Conservation (phyloP, 1,140 invertebrate genomes). For the Pogonomyrmex barbatus region DNA sequence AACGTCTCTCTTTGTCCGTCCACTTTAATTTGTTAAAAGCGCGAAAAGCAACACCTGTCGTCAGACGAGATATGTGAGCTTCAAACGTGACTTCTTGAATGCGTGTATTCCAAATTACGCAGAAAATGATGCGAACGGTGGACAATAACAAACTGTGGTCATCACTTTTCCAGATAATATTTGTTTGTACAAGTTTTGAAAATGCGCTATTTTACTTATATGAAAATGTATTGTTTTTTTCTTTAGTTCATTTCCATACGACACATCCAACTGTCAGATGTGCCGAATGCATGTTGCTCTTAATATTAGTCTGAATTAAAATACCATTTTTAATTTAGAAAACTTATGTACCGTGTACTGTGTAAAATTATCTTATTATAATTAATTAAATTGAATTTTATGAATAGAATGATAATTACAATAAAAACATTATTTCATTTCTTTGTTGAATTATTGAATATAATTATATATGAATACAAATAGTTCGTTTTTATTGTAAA, state of each 20-base stretch:
- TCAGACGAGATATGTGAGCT: slow-evolving; percentile 32
- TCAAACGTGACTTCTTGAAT: slow-evolving; percentile 50
- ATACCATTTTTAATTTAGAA: background rate
- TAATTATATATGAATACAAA: background rate
- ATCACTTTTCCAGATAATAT: slow-evolving; percentile 34
- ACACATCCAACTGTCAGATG: slow-evolving; percentile 36
- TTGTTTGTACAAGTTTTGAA: background rate
- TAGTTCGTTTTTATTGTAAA: background rate
- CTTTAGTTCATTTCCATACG: background rate
- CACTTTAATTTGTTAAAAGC: slow-evolving; percentile 84
- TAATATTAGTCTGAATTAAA: background rate
- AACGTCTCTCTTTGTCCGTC: slow-evolving; percentile 68
- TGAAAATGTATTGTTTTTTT: background rate
- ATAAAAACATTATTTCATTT: background rate
- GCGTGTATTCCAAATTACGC: slow-evolving; percentile 25
- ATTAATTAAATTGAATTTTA: background rate
- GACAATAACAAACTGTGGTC: slow-evolving; percentile 19
- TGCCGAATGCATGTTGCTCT: background rate
- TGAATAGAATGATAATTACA: background rate
- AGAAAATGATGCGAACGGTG: background rate
- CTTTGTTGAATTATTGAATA: background rate
- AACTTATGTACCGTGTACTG: background rate
- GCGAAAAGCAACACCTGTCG: slow-evolving; percentile 63
- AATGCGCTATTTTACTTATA: slow-evolving; percentile 21
- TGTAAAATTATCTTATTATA: background rate